phyloP scores from a whole-genome alignment of 2,888 invertebrate genomes.

The Hypselothyrea guttata region DNA sequence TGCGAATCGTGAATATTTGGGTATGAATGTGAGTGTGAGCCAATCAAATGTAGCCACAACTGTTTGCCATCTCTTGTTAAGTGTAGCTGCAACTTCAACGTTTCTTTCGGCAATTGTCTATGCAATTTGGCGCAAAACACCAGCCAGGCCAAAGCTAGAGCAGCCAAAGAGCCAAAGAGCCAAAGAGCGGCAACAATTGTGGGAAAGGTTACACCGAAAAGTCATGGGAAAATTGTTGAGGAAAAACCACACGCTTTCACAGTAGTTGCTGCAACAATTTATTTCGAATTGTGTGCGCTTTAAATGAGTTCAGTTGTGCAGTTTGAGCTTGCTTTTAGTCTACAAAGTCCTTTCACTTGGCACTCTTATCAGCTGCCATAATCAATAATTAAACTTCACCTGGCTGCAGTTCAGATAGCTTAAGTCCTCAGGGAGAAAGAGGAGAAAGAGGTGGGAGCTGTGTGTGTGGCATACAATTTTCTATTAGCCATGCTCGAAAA shows the following conservation, averaged over 20 bases:
- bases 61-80: slow-evolving; percentile 24
- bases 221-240: slow-evolving; percentile 63
- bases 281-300: slow-evolving; percentile 4
- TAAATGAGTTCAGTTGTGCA: slow-evolving; percentile 34
- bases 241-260: slow-evolving; percentile 49
- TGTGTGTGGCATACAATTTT: slow-evolving; percentile 12
- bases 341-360: slow-evolving; percentile 33
- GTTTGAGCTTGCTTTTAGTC: slow-evolving; percentile 2
- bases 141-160: too few species aligned
- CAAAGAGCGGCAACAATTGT: slow-evolving; percentile 58
- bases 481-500: slow-evolving; percentile 46
- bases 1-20: neutral
- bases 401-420: slow-evolving; percentile 60
- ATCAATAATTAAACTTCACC: slow-evolving; percentile 70
- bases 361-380: slow-evolving; percentile 57
- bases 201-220: slow-evolving; percentile 68
- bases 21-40: slow-evolving; percentile 13
- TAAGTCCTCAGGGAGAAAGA: neutral
- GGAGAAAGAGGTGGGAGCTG: neutral
- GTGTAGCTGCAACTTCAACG: slow-evolving; percentile 12
- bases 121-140: slow-evolving; percentile 60
- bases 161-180: too few species aligned
- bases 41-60: slow-evolving; percentile 32
- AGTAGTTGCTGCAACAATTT: slow-evolving; percentile 33
- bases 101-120: slow-evolving; percentile 59